These are phyloP conservation scores for Oncorhynchus kisutch DNA, from an alignment of 2,113 vertebrate species.

Conservation along the genomic window DNA sequence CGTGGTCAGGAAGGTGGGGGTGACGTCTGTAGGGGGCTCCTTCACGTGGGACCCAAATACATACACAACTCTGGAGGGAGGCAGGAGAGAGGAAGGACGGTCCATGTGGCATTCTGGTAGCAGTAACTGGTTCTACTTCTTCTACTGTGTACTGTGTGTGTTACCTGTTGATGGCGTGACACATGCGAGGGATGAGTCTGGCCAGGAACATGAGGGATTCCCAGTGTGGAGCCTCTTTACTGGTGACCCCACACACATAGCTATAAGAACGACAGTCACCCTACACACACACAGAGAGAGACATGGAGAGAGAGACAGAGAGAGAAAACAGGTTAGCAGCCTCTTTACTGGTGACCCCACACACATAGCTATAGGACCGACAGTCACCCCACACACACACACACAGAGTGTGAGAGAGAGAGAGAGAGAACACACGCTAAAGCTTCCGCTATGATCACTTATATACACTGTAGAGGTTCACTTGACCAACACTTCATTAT, in stretches of 20 bases:
- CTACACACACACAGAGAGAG: too few relatives aligned
- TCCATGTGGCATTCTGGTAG: too few relatives aligned
- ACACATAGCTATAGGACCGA: slow-evolving; percentile 88
- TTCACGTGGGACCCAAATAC: slow-evolving; percentile 92
- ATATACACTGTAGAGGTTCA: too few relatives aligned
- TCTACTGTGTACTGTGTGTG: not conserved
- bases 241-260: slow-evolving; percentile 71
- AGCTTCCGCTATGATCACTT: too few relatives aligned
- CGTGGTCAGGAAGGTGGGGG: slow-evolving; percentile 96
- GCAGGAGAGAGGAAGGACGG: not conserved
- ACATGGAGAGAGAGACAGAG: too few relatives aligned
- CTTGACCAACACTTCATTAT: too few relatives aligned
- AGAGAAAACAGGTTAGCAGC: too few relatives aligned
- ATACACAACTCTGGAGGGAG: slow-evolving; percentile 86
- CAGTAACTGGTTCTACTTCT: too few relatives aligned
- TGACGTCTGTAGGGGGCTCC: slow-evolving; percentile 93
- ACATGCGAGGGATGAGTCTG: slow-evolving; percentile 96
- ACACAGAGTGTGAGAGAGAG: too few relatives aligned
- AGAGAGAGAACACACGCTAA: not conserved
- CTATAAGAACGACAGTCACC: too few relatives aligned
- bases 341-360: slow-evolving; percentile 88
- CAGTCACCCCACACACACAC: not conserved
- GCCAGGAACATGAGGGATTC: slow-evolving; percentile 94
- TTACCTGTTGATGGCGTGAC: slow-evolving; percentile 97
- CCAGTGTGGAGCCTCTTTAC: slow-evolving; percentile 94